Conservation (phyloP, 1,140 invertebrate genomes). For the Physella acuta region DNA sequence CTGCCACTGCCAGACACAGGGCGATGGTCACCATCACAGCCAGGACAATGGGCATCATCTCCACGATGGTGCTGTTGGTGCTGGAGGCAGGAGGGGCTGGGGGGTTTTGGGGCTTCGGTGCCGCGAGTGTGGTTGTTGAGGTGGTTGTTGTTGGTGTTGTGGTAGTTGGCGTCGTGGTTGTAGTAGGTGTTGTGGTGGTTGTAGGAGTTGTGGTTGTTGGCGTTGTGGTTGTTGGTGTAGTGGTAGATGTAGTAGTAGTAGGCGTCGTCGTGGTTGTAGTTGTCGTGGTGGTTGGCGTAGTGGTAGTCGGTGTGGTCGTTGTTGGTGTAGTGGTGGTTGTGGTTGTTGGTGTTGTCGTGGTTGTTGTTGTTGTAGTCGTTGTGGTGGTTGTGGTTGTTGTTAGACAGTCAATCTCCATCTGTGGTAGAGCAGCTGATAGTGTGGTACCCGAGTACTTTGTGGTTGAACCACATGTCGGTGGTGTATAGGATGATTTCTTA, state of each 20-base stretch:
- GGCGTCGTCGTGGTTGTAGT: not conserved
- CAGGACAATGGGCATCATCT: conserved; percentile 4
- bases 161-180: not conserved
- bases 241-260: not conserved
- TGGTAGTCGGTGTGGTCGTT: not conserved
- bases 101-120: not conserved
- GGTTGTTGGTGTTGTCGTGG: conserved; percentile 2
- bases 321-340: conserved; percentile 1
- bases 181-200: not conserved
- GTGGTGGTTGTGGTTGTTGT: conserved; percentile 25
- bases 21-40: not conserved
- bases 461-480: conserved; percentile 20
- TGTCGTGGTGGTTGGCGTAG: not conserved
- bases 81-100: no score
- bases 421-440: conserved; percentile 6
- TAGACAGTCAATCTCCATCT: conserved; percentile 21
- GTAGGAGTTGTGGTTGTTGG: not conserved
- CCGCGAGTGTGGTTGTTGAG: not conserved
- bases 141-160: not conserved
- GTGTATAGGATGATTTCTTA: not conserved
- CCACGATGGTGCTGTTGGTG: not conserved
- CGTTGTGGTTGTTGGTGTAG: not conserved
- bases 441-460: conserved; percentile 8
- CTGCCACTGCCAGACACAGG: not conserved
- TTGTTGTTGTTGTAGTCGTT: conserved; percentile 18